A percentile compares a stretch with the other conserved stretches of the same genome.
These are phyloP conservation scores for Heliconius hermathena DNA, from an alignment of 1,140 invertebrate genomes.

Conservation along the genomic window DNA sequence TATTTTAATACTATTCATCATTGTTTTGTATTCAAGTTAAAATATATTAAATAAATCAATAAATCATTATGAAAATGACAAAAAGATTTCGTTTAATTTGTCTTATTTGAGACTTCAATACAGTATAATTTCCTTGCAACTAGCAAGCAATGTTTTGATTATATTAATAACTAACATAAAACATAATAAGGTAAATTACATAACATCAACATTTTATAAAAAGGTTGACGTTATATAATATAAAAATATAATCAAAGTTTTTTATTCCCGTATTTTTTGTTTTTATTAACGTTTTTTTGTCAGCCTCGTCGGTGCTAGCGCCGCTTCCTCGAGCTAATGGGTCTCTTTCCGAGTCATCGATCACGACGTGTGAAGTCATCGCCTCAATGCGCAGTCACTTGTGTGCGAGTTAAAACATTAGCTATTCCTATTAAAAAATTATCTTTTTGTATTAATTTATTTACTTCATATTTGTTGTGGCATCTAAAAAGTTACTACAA, in stretches of 20 bases:
- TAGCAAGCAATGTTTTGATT: too few species aligned
- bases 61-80: too few species aligned
- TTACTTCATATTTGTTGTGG: background rate
- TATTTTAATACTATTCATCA: too few species aligned
- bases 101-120: too few species aligned
- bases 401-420: slow-evolving; percentile 6
- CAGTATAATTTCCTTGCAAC: too few species aligned
- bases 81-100: too few species aligned
- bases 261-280: background rate
- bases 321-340: slow-evolving; percentile 26
- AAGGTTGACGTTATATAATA: background rate
- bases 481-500: background rate
- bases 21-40: too few species aligned
- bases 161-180: background rate
- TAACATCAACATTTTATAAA: background rate
- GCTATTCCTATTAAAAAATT: background rate
- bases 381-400: slow-evolving; percentile 15
- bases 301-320: background rate
- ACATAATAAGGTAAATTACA: background rate
- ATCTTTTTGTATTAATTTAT: background rate
- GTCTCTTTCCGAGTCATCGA: slow-evolving; percentile 31
- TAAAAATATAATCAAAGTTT: background rate
- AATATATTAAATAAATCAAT: too few species aligned
- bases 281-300: background rate
- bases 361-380: slow-evolving; percentile 34